These are phyloP conservation scores for Columba livia DNA, from an alignment of 2,113 vertebrate genomes.

Conservation along the genomic window DNA sequence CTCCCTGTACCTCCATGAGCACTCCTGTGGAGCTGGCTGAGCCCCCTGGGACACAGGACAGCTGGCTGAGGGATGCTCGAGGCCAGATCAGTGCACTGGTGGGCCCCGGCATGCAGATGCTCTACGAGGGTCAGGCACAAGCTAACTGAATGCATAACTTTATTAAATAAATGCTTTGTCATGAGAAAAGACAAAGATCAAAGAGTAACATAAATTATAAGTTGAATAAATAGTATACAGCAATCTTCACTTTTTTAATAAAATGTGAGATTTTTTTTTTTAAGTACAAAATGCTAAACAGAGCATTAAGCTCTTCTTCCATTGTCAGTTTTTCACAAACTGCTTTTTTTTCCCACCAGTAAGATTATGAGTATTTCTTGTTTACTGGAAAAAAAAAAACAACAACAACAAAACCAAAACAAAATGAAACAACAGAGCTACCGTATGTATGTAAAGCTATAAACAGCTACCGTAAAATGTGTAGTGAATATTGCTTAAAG, in stretches of 20 bases:
- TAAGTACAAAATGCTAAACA: slow-evolving; percentile 96
- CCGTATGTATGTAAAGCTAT: slow-evolving; percentile 79
- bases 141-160: slow-evolving; percentile 96
- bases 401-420: slow-evolving; percentile 57
- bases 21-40: neutral
- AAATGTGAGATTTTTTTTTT: slow-evolving; percentile 92
- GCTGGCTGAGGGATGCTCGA: accelerated
- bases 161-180: slow-evolving; percentile 99
- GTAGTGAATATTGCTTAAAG: slow-evolving; percentile 86
- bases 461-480: slow-evolving; percentile 84
- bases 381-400: slow-evolving; percentile 73
- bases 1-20: neutral
- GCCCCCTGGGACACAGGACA: neutral
- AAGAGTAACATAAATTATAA: slow-evolving; percentile 99
- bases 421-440: slow-evolving; percentile 76
- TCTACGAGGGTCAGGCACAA: slow-evolving; percentile 49
- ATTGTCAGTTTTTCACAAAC: slow-evolving; percentile 83
- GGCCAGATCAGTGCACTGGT: neutral
- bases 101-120: neutral
- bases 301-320: slow-evolving; percentile 84
- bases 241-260: slow-evolving; percentile 97
- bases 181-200: slow-evolving; percentile 98
- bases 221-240: slow-evolving; percentile 99
- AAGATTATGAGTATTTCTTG: slow-evolving; percentile 84
- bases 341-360: slow-evolving; percentile 82